phyloP scores from a whole-genome alignment of 1,140 invertebrate species.

The Octopus bimaculoides region DNA sequence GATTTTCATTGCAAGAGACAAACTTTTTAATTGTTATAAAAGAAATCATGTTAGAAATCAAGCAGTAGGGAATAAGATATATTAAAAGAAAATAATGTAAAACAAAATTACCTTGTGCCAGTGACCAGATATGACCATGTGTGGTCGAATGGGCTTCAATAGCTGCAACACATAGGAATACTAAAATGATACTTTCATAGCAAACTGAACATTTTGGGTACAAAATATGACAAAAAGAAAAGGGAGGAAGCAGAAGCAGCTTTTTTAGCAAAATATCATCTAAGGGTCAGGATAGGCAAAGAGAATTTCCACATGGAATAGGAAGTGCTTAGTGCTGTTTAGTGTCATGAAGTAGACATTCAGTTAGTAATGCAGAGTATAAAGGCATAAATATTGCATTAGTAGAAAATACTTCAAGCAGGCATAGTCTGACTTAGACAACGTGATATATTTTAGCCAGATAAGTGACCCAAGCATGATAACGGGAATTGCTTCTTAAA shows the following conservation, averaged over 20 bases:
- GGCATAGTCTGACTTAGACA: no score
- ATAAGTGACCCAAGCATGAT: no score
- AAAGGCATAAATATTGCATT: no score
- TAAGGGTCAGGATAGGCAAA: no score
- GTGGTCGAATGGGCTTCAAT: conserved; percentile 63
- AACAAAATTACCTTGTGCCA: conserved; percentile 65
- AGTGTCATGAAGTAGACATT: no score
- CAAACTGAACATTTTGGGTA: conserved; percentile 3
- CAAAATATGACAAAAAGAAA: conserved; percentile 7
- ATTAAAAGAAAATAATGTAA: neutral
- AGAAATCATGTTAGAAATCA: neutral
- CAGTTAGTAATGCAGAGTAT: no score
- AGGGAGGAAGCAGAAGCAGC: conserved; percentile 11
- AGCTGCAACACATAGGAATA: conserved; percentile 35
- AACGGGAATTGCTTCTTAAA: no score
- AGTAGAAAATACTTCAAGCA: no score
- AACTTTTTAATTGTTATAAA: neutral
- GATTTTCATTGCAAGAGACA: neutral
- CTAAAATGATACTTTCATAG: conserved; percentile 1
- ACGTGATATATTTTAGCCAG: no score
- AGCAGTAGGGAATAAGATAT: neutral
- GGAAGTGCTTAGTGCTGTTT: no score
- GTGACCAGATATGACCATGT: conserved; percentile 82
- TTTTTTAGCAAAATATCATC: no score
- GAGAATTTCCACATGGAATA: no score